Base-by-base conservation (phyloP, 2,888 invertebrate genomes). In the Troides oblongomaculatus region DNA sequence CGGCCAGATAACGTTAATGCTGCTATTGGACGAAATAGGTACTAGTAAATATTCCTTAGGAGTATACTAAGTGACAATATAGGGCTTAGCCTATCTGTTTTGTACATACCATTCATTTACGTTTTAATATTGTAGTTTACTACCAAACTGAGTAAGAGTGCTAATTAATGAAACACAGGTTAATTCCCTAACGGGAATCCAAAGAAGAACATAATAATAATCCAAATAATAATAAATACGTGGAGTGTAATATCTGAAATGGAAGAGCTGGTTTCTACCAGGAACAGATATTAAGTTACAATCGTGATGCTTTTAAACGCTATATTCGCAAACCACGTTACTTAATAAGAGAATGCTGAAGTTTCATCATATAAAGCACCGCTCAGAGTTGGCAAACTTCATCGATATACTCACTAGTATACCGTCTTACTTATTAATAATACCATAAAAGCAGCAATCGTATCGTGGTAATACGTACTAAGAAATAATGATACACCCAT, bases 311-410 rank as follows among this genome's bases (percentile, higher is more conserved):
- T n/a, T 64, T n/a, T 63, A 59, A 39, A 66, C 53, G 56, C 63
- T 58, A 70, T 59, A 66, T 66, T 70, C 39, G 30, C 63, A 68
- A 58, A 63, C 70, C 69, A 10, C 39, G 62, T 73, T 73, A 67
- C 73, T 69, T 59, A 73, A 73, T 58, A 72, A 71, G 73, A 73
- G 73, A 73, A 72, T 66, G 73, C 70, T 66, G 69, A 17, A 61
- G 21, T 70, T 70, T 60, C 70, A 56, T 58, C 36, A 70, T 53
- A 36, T 63, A 21, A n/a, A 59, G 62, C 68, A 23, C 60, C 25
- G 46, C 30, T 10, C 12, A 1, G 8, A 21, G 23, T 70, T 66
- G 21, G 59, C 53, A 59, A 66, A 70, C 53, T 60, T 25, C 57
- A 63, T 66, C 61, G 23, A 60, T 64, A 64, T 69, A 8, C 62